phyloP scores from a whole-genome alignment of 2,888 invertebrate species.

The Xestia c-nigrum region DNA sequence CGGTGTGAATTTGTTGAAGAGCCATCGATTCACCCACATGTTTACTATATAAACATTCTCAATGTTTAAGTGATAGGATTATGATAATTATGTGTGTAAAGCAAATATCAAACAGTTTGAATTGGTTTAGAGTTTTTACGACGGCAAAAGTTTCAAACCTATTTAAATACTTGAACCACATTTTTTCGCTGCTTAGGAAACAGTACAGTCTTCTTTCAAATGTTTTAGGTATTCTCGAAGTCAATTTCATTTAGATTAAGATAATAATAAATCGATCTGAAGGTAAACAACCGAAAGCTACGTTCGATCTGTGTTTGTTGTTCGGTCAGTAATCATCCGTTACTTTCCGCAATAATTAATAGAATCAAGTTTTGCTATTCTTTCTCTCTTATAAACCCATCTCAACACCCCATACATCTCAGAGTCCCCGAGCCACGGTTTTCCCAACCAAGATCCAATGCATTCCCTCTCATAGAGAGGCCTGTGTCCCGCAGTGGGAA shows the following conservation, averaged over 20 bases:
- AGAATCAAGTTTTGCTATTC: neutral
- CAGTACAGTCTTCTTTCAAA: neutral
- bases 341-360: neutral
- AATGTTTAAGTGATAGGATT: conserved; percentile 24
- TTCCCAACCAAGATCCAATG: neutral
- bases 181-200: neutral
- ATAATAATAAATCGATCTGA: neutral
- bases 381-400: neutral
- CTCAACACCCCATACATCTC: neutral
- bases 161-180: conserved; percentile 15
- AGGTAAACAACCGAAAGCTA: neutral
- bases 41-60: conserved; percentile 30
- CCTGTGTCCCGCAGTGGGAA: too few species aligned
- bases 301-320: neutral
- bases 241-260: neutral
- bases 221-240: neutral
- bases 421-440: neutral
- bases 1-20: conserved; percentile 17
- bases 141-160: neutral
- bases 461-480: too few species aligned
- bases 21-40: conserved; percentile 24
- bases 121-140: conserved; percentile 3
- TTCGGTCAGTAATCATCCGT: neutral
- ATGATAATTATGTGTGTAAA: conserved; percentile 43
- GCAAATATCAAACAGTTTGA: conserved; percentile 32